Conservation (phyloP, 2,888 invertebrate species). For the Xylocampa areola region DNA sequence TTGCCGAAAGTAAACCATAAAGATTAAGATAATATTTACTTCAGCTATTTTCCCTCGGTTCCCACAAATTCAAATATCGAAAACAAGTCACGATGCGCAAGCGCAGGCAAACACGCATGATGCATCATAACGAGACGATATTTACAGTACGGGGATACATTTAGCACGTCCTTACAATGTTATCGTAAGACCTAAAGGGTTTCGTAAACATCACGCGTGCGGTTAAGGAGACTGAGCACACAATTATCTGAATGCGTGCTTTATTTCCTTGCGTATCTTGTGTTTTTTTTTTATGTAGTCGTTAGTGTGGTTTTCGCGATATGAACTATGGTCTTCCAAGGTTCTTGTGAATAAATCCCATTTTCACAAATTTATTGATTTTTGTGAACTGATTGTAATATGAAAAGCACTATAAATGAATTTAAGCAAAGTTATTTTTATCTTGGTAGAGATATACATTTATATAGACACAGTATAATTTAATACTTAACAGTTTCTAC, state of each 20-base stretch:
- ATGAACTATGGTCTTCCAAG: no score
- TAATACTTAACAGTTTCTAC: no score
- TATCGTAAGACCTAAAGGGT: slow-evolving; percentile 58
- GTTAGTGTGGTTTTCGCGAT: slow-evolving; percentile 11
- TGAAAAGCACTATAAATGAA: no score
- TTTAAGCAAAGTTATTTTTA: no score
- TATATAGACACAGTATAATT: no score
- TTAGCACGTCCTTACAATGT: slow-evolving; percentile 66
- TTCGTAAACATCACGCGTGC: slow-evolving; percentile 57
- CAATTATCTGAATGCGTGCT: slow-evolving; percentile 42
- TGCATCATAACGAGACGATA: slow-evolving; percentile 55
- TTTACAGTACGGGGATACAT: slow-evolving; percentile 57
- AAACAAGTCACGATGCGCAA: slow-evolving; percentile 53
- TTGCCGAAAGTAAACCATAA: not conserved
- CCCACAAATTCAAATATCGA: slow-evolving; percentile 47
- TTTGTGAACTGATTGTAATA: no score
- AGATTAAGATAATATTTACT: slow-evolving; percentile 6
- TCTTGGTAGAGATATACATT: no score
- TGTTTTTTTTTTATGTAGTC: slow-evolving; percentile 16
- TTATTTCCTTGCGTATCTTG: slow-evolving; percentile 19
- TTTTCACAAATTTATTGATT: no score
- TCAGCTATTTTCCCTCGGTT: slow-evolving; percentile 24
- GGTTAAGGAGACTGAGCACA: slow-evolving; percentile 44
- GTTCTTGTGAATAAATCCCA: slow-evolving; percentile 16
- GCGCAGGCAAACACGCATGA: slow-evolving; percentile 52